Percentiles rank a stretch among this genome's conserved stretches.
phyloP scores from a whole-genome alignment of 1,140 invertebrate genomes.

The honey bee (Apis mellifera) region Amel_HAv3.1 CM009936.2:3822001-3822500 shows the following conservation, averaged over 20 bases:
- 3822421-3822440: not conserved
- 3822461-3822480: no score
- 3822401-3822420: not conserved
- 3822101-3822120: not conserved
- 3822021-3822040: constrained; percentile 22
- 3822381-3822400: no score
- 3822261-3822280: not conserved
- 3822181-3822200: not conserved
- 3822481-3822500: no score
- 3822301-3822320: not conserved
- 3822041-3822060: constrained; percentile 3
- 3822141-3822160: not conserved
- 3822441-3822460: not conserved
- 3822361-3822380: not conserved
- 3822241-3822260: no score
- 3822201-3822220: not conserved
- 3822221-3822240: not conserved
- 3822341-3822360: not conserved
- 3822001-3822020: not conserved
- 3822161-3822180: not conserved
- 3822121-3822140: no score
- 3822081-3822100: constrained; percentile 9
- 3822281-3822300: not conserved
- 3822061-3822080: constrained; percentile 14
- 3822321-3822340: not conserved